Evolutionary conservation across 2,888 invertebrate genomes (phyloP).

Genomic region (Reticulitermes lucifugus): DNA sequence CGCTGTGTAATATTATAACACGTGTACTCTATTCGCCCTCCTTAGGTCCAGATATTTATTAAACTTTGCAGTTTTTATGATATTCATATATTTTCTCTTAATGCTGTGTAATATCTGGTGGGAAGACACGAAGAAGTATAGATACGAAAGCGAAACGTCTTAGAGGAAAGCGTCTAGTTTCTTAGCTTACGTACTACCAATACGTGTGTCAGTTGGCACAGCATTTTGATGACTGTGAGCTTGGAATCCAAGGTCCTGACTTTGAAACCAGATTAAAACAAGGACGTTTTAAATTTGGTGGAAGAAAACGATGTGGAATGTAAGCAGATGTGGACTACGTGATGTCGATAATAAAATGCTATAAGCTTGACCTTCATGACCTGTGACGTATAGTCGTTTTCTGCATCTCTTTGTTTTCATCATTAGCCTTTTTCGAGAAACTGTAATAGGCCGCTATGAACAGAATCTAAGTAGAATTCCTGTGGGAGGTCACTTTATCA

Average conservation of each 20-base stretch:
- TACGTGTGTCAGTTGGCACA: not conserved
- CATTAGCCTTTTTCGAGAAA: not conserved
- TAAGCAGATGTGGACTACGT: not conserved
- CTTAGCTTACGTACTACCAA: not conserved
- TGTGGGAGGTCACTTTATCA: no score
- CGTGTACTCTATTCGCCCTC: not conserved
- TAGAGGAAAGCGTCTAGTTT: no score
- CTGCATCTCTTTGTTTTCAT: not conserved
- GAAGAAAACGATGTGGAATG: not conserved
- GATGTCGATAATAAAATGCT: not conserved
- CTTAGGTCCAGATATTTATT: not conserved
- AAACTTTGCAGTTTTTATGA: not conserved
- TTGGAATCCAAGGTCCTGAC: not conserved
- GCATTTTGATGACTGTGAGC: not conserved
- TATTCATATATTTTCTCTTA: not conserved
- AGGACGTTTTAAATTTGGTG: not conserved
- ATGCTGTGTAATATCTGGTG: no score
- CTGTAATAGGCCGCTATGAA: not conserved
- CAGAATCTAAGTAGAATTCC: no score
- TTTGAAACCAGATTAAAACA: conserved; percentile 8
- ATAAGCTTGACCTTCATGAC: not conserved
- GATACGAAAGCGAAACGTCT: not conserved
- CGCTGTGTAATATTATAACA: not conserved
- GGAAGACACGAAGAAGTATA: no score
- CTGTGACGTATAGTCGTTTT: not conserved